Evolutionary conservation across 92 coral and sea anemone genomes (phyloP).

Genomic region (Chrysogorgia sp.): DNA sequence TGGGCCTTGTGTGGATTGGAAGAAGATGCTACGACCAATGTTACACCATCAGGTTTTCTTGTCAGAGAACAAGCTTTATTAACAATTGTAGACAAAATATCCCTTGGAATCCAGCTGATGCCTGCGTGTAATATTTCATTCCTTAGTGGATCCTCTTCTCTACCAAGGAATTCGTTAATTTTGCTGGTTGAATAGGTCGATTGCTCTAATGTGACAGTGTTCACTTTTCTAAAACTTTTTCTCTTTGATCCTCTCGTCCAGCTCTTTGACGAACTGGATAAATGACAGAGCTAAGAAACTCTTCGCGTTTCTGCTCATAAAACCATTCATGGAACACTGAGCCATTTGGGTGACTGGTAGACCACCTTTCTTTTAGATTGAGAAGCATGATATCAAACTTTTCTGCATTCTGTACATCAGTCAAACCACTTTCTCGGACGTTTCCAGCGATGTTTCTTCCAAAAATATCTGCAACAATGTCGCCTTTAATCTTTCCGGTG

Average conservation of each 20-base stretch:
- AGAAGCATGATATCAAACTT: slow-evolving; percentile 9
- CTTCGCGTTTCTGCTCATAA: neutral
- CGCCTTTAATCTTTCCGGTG: slow-evolving; percentile 9
- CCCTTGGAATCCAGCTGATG: slow-evolving; percentile 48
- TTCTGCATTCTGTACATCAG: slow-evolving; percentile 28
- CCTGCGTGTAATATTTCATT: no score
- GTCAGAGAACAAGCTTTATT: slow-evolving; percentile 50
- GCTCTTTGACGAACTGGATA: slow-evolving; percentile 59
- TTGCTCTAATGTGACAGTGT: slow-evolving; percentile 28
- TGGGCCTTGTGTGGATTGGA: no score
- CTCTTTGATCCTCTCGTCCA: slow-evolving; percentile 44
- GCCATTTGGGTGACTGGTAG: slow-evolving; percentile 17
- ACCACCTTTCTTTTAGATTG: slow-evolving; percentile 33
- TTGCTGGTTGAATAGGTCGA: slow-evolving; percentile 20
- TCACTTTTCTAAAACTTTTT: slow-evolving; percentile 35
- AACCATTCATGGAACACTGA: slow-evolving; percentile 15
- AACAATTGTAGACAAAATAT: no score
- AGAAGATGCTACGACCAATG: no score
- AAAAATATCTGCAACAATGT: slow-evolving; percentile 27
- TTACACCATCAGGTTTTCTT: slow-evolving; percentile 11
- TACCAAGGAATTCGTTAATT: no score
- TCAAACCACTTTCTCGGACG: slow-evolving; percentile 38
- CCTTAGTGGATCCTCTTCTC: no score
- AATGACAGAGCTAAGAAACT: slow-evolving; percentile 46
- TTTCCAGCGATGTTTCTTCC: slow-evolving; percentile 23